These are phyloP conservation scores for Varanus salvator DNA, from an alignment of 2,113 vertebrate species.

Conservation along the genomic window DNA sequence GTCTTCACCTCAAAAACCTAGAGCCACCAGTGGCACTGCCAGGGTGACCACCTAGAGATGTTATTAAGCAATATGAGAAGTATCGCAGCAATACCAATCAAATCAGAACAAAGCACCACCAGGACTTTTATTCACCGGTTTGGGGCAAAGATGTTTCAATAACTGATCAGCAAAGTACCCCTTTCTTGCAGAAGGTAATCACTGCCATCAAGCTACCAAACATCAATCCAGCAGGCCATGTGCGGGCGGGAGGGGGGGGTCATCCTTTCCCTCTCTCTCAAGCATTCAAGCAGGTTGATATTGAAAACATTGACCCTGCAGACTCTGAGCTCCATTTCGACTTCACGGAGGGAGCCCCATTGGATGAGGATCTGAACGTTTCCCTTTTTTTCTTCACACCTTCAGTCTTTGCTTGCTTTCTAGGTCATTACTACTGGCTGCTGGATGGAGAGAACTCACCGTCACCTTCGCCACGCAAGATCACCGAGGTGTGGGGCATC, in stretches of 20 bases:
- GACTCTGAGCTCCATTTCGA: too few relatives aligned
- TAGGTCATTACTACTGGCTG: constrained; percentile 94
- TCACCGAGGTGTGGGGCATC: constrained; percentile 90
- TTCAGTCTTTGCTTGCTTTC: not conserved
- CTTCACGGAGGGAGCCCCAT: too few relatives aligned
- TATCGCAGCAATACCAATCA: too few relatives aligned
- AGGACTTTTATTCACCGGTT: not conserved
- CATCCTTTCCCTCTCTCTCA: not conserved
- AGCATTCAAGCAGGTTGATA: not conserved
- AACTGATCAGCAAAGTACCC: not conserved
- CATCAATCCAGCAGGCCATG: not conserved
- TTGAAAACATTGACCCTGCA: not conserved
- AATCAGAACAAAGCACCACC: too few relatives aligned
- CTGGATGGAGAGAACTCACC: constrained; percentile 78
- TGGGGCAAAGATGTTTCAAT: not conserved
- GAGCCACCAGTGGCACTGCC: too few relatives aligned
- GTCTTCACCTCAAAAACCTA: too few relatives aligned
- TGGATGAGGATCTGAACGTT: not conserved
- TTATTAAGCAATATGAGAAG: too few relatives aligned
- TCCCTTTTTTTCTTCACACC: not conserved
- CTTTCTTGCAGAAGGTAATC: not conserved
- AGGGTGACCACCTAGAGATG: too few relatives aligned
- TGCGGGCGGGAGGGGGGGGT: too few relatives aligned
- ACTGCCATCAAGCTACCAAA: not conserved
- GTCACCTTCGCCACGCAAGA: constrained; percentile 79